Base-by-base conservation (phyloP, 2,888 invertebrate species). In the Odiellus spinosus region DNA sequence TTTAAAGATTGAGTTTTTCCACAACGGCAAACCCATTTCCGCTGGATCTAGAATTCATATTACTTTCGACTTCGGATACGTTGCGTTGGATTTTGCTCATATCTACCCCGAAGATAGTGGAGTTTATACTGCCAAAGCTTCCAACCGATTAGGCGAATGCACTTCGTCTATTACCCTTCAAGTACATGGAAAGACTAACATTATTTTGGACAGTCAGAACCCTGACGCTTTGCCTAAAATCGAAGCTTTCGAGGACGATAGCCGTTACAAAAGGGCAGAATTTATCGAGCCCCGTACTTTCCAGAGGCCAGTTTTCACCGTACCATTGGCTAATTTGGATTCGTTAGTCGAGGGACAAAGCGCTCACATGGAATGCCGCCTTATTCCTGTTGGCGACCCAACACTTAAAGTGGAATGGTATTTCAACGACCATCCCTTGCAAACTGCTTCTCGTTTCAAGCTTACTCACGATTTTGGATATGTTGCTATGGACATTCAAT, bases 31-130 rank as follows among this genome's bases (percentile, higher is more conserved):
- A 44, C 64, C 63, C 8, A 57, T 67, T 5, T 56, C 48, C 17
- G 47, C 51, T 62, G 71, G 93, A 40, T 90, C 91, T 4, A 77
- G 96, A 58, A 96, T 95, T 66, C 83, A 87, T n/a, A 88, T 93
- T 68, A 87, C 88, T 10, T 86, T 91, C 62, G 95, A 90, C 68
- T 96, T 98, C 65, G 96, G 96, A 39, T 96, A 91, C 64, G 91
- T 95, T 12, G 88, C 91, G 19, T 71, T 98, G 47, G 96, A 98
- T 63, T 90, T 98, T 56, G 77, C 90, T 72, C 83, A 91, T 57
- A 83, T 90, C 50, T 80, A 90, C 60, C 86, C 93, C 8, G 96
- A 96, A 65, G 96, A 98, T 71, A 82, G 86, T n/a, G 96, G 96
- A 35, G 83, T 82, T 1, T 98, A 96, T 64, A 93, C 91, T 1